Conservation (phyloP, 92 coral and sea anemone species). For the Epizoanthus illoricatus region DNA sequence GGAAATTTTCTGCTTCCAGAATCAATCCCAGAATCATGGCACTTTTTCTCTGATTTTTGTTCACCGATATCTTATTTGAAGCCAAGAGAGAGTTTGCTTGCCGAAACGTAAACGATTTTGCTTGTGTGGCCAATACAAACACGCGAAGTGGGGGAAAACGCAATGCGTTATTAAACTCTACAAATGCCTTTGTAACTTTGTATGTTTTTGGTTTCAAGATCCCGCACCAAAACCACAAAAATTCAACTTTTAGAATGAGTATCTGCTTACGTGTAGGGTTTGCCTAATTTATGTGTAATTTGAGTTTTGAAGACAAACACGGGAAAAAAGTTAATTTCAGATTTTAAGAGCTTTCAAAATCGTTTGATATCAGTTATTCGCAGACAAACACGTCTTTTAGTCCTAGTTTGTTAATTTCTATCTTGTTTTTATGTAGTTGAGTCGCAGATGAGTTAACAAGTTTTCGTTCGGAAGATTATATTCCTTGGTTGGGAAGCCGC, state of each 20-base stretch:
- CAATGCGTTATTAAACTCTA: slow-evolving; percentile 19
- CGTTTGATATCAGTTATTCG: not conserved
- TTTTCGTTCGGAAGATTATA: not conserved
- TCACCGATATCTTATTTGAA: too few species aligned
- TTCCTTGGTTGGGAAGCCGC: not conserved
- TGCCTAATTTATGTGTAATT: too few species aligned
- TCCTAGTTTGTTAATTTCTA: too few species aligned
- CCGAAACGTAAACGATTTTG: slow-evolving; percentile 1
- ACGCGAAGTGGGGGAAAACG: not conserved
- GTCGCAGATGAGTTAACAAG: not conserved
- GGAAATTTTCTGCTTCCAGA: not conserved
- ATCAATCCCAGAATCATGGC: not conserved
- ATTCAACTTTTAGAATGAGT: slow-evolving; percentile 1
- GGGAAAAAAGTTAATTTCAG: not conserved
- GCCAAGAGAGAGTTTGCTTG: too few species aligned
- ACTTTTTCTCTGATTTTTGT: not conserved
- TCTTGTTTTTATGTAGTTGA: not conserved
- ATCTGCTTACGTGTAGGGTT: not conserved
- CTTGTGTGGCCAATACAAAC: slow-evolving; percentile 29
- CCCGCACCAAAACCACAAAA: slow-evolving; percentile 26
- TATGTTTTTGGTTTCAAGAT: not conserved
- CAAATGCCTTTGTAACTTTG: slow-evolving; percentile 16
- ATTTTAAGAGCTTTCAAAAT: slow-evolving; percentile 5
- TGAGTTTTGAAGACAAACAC: not conserved
- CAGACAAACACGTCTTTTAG: too few species aligned